These are phyloP conservation scores for Trachurus trachurus DNA, from an alignment of 2,797 vertebrate genomes.

Conservation along the genomic window DNA sequence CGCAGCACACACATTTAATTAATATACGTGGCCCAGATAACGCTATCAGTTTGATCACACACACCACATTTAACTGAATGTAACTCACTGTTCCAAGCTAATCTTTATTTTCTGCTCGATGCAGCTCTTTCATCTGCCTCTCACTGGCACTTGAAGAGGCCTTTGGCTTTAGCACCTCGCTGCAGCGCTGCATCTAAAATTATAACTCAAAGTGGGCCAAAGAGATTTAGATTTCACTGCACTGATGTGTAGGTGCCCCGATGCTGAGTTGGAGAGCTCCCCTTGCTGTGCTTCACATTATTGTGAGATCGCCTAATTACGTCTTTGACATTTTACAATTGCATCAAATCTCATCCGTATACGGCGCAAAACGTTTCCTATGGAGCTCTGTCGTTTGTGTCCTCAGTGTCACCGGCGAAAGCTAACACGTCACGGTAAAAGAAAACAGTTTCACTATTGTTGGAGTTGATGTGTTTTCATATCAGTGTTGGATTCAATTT, in stretches of 20 bases:
- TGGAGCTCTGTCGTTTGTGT: neutral
- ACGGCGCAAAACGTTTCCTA: neutral
- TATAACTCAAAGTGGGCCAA: constrained; percentile 76
- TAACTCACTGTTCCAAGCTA: constrained; percentile 26
- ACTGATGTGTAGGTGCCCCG: constrained; percentile 65
- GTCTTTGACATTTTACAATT: constrained; percentile 6
- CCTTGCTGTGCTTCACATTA: constrained; percentile 5
- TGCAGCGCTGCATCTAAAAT: constrained; percentile 77
- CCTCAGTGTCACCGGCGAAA: neutral
- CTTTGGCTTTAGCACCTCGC: constrained; percentile 71
- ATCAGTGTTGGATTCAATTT: constrained; percentile 1
- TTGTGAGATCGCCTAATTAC: constrained; percentile 8
- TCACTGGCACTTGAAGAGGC: constrained; percentile 67
- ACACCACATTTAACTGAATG: constrained; percentile 26
- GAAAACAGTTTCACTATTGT: neutral
- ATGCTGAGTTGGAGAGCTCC: constrained; percentile 41
- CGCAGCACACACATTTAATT: neutral
- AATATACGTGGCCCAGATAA: neutral
- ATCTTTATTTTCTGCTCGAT: constrained; percentile 52
- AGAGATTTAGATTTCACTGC: constrained; percentile 65
- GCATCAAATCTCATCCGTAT: neutral
- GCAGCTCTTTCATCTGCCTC: constrained; percentile 71
- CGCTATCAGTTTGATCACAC: constrained; percentile 13
- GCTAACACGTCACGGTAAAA: neutral
- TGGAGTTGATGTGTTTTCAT: constrained; percentile 8